Evolutionary conservation across 2,888 invertebrate species (phyloP).

Genomic region (Rosalia funebris): DNA sequence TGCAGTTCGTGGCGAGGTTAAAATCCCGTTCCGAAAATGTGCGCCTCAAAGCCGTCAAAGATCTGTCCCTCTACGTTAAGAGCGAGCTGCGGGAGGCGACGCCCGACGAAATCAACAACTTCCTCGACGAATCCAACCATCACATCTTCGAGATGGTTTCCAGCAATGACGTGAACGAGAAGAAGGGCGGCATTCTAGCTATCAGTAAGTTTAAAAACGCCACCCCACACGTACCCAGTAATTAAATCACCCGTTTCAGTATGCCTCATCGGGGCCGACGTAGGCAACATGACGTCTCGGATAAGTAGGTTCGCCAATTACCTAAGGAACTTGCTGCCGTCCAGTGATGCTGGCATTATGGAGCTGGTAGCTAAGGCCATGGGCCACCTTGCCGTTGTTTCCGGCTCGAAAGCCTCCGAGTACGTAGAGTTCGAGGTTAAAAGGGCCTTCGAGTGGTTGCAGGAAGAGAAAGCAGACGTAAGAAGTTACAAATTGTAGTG

Average conservation of each 20-base stretch:
- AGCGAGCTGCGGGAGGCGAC: constrained; percentile 91
- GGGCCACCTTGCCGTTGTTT: constrained; percentile 89
- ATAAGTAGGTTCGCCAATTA: constrained; percentile 94
- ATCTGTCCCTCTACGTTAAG: constrained; percentile 89
- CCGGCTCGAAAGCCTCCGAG: constrained; percentile 93
- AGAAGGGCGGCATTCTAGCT: constrained; percentile 94
- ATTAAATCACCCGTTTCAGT: too few relatives aligned
- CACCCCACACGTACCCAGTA: too few relatives aligned
- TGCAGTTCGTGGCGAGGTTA: constrained; percentile 85
- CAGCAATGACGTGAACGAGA: constrained; percentile 90
- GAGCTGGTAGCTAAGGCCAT: constrained; percentile 96
- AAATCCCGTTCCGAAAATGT: constrained; percentile 89
- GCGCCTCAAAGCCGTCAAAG: constrained; percentile 86
- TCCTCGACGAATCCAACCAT: constrained; percentile 95
- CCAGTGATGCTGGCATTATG: constrained; percentile 92
- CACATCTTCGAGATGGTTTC: constrained; percentile 97
- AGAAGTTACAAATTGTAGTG: too few relatives aligned
- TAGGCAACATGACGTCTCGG: constrained; percentile 89
- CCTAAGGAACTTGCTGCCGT: constrained; percentile 87
- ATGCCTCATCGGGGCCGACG: constrained; percentile 92
- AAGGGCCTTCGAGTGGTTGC: constrained; percentile 94
- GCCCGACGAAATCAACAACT: constrained; percentile 87
- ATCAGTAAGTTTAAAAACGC: constrained; percentile 74
- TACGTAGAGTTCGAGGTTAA: constrained; percentile 99
- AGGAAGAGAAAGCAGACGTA: constrained; percentile 87